Percentiles rank a stretch among this genome's conserved stretches.
Evolutionary conservation across 2,888 invertebrate genomes (phyloP).

Genomic region (Oscheius onirici): DNA sequence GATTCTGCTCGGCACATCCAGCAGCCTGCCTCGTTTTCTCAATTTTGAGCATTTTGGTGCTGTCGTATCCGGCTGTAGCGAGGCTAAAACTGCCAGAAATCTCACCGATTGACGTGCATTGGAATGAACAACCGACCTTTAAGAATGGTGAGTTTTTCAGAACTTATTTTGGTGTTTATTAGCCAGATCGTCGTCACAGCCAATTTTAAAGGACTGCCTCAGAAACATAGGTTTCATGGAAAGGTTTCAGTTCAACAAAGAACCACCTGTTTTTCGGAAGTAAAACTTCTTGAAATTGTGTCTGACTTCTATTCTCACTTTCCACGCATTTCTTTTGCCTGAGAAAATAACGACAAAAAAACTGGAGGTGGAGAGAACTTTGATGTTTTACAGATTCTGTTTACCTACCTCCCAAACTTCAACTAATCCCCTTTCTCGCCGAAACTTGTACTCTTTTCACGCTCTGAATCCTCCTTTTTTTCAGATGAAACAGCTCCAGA

Average conservation of each 20-base stretch:
- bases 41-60: slow-evolving; percentile 60
- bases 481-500: slow-evolving; percentile 55
- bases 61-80: slow-evolving; percentile 64
- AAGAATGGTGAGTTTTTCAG: slow-evolving; percentile 21
- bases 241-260: too few species aligned
- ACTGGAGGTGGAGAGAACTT: not conserved
- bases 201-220: too few species aligned
- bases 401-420: not conserved
- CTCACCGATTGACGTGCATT: slow-evolving; percentile 61
- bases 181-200: not conserved
- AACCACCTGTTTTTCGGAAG: too few species aligned
- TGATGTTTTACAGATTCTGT: not conserved
- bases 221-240: too few species aligned
- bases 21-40: slow-evolving; percentile 60
- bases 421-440: not conserved
- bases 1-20: slow-evolving; percentile 66
- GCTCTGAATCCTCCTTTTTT: slow-evolving; percentile 6
- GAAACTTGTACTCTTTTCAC: not conserved
- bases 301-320: too few species aligned
- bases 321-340: too few species aligned
- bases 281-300: too few species aligned
- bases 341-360: too few species aligned
- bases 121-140: slow-evolving; percentile 34
- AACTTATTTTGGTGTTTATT: not conserved
- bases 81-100: slow-evolving; percentile 51